These are phyloP conservation scores for Nomada hirtipes DNA, from an alignment of 2,888 invertebrate species.

Conservation along the genomic window DNA sequence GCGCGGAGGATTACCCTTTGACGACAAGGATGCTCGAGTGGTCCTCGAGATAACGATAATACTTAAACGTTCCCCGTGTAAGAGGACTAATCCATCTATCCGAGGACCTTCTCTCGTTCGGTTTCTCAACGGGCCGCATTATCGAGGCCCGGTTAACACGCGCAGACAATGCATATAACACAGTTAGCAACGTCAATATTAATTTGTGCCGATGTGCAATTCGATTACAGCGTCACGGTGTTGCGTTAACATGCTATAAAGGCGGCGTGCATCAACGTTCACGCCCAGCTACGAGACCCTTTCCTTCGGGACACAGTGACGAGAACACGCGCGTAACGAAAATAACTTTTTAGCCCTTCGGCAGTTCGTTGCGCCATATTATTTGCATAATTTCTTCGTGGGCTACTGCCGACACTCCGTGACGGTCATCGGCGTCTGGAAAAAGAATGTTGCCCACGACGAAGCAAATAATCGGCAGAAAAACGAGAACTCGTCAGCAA, in stretches of 20 bases:
- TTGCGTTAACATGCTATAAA: slow-evolving; percentile 54
- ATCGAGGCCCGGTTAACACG: slow-evolving; percentile 52
- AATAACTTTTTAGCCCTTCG: slow-evolving; percentile 7
- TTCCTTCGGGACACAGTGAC: neutral
- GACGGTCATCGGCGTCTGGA: neutral
- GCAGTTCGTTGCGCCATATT: neutral
- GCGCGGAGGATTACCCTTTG: neutral
- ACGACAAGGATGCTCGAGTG: neutral
- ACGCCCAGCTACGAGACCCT: slow-evolving; percentile 6
- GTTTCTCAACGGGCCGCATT: slow-evolving; percentile 28
- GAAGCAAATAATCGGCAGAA: neutral
- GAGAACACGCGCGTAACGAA: neutral
- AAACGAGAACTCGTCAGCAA: neutral
- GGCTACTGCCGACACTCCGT: neutral
- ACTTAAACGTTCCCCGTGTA: neutral
- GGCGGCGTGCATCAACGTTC: slow-evolving; percentile 34
- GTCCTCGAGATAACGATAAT: slow-evolving; percentile 1
- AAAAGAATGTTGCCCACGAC: neutral
- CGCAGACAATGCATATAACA: slow-evolving; percentile 52
- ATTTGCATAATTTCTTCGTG: slow-evolving; percentile 36
- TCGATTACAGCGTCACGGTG: slow-evolving; percentile 50
- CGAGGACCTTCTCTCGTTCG: neutral
- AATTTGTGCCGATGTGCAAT: slow-evolving; percentile 65
- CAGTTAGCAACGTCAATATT: slow-evolving; percentile 66
- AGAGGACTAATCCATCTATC: slow-evolving; percentile 2